Conservation (phyloP, 2,113 vertebrate genomes). For the Crocuta crocuta region DNA sequence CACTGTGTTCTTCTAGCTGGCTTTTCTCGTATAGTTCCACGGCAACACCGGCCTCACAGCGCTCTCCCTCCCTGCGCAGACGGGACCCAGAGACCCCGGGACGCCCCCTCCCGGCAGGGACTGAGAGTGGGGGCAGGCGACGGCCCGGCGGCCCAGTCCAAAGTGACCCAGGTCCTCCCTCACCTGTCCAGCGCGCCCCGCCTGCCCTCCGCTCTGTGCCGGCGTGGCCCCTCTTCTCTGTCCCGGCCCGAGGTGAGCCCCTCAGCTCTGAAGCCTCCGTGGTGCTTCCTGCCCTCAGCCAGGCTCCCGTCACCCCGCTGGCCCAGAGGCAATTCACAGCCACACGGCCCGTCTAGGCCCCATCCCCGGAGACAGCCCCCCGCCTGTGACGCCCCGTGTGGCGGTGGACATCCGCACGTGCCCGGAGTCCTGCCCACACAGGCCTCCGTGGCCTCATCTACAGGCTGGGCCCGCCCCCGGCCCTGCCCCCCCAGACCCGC, state of each 20-base stretch:
- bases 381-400: not conserved
- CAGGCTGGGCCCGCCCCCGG: not conserved
- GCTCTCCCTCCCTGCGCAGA: not conserved
- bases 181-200: too few species aligned
- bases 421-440: not conserved
- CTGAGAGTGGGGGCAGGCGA: fast-evolving
- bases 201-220: fast-evolving
- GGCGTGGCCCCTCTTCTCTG: not conserved
- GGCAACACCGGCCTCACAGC: not conserved
- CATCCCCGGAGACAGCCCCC: not conserved
- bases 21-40: not conserved
- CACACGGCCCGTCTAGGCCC: fast-evolving
- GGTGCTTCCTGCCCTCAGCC: not conserved
- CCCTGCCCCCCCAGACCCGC: too few species aligned
- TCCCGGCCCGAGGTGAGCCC: fast-evolving
- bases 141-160: fast-evolving
- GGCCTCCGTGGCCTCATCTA: not conserved
- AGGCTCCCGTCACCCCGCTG: not conserved
- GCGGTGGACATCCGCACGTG: not conserved
- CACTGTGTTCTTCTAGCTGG: not conserved
- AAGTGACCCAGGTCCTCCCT: too few species aligned
- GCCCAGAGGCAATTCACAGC: fast-evolving
- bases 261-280: not conserved
- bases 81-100: not conserved
- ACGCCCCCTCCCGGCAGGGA: not conserved